Evolutionary conservation across 30 jellyfish, hydroid and myxozoan species (phyloP).

Genomic region (Aurelia coerulea): DNA sequence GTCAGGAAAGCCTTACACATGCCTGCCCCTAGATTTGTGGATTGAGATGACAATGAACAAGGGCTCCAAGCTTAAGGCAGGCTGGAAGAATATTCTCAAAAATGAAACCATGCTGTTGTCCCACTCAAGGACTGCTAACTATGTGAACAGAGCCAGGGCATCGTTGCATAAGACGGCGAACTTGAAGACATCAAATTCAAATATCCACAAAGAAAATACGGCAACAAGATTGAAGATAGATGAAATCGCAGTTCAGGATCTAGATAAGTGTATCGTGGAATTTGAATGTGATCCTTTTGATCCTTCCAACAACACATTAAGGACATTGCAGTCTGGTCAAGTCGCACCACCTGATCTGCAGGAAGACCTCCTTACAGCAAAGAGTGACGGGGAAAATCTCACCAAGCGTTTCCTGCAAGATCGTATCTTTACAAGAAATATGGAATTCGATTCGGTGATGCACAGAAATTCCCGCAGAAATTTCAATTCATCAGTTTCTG

Average conservation of each 20-base stretch:
- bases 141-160: no score
- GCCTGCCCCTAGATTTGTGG: no score
- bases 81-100: no score
- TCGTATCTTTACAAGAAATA: background rate
- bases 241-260: conserved; percentile 54
- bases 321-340: conserved; percentile 51
- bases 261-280: conserved; percentile 55
- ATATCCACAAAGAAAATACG: conserved; percentile 39
- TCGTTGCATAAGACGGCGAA: no score
- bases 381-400: conserved; percentile 40
- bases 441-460: no score
- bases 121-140: no score
- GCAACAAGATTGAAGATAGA: conserved; percentile 14
- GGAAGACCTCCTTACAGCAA: conserved; percentile 45
- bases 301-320: conserved; percentile 35
- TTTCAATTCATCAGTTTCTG: conserved; percentile 23
- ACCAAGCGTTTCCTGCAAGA: conserved; percentile 47
- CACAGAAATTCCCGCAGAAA: no score
- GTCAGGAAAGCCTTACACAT: no score
- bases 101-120: no score
- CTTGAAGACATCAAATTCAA: background rate
- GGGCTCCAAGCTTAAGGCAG: no score
- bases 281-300: conserved; percentile 32
- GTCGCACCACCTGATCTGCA: conserved; percentile 42
- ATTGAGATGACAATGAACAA: no score